phyloP scores from a whole-genome alignment of 2,888 invertebrate genomes.

The Lathronympha strigana region DNA sequence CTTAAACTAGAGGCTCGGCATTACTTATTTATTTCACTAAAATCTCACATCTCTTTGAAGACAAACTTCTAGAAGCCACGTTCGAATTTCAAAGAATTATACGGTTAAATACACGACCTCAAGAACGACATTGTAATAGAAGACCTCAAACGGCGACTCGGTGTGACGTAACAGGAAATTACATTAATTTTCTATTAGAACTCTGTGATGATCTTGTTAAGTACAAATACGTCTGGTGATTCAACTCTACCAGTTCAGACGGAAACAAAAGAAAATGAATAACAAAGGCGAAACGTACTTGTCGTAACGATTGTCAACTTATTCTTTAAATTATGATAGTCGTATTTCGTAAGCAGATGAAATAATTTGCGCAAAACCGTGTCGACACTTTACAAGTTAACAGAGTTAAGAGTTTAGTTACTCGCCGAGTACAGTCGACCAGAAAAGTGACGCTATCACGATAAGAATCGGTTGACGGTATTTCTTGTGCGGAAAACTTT shows the following conservation, averaged over 20 bases:
- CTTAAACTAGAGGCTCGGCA: conserved; percentile 61
- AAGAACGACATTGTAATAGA: conserved; percentile 32
- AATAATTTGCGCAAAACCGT: conserved; percentile 34
- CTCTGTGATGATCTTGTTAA: conserved; percentile 29
- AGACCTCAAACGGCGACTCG: conserved; percentile 29
- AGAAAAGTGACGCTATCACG: conserved; percentile 31
- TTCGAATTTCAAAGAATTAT: conserved; percentile 43
- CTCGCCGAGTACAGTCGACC: conserved; percentile 26
- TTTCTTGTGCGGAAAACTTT: conserved; percentile 38
- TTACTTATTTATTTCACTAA: conserved; percentile 63
- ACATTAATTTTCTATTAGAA: conserved; percentile 35
- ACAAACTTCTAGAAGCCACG: conserved; percentile 56
- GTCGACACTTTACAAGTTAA: conserved; percentile 33
- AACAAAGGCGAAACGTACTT: conserved; percentile 19
- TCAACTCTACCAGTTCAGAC: conserved; percentile 15
- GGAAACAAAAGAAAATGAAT: conserved; percentile 24
- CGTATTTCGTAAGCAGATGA: conserved; percentile 32
- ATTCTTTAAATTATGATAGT: conserved; percentile 26
- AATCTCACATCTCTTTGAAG: conserved; percentile 64
- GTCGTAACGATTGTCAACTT: conserved; percentile 22
- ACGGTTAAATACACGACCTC: conserved; percentile 29
- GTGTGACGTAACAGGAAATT: conserved; percentile 36
- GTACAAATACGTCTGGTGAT: conserved; percentile 33
- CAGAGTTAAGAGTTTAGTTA: conserved; percentile 31
- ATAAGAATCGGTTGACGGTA: conserved; percentile 35